A percentile compares a stretch with the other conserved stretches of the same genome.
These are phyloP conservation scores for Ceratitis capitata DNA, from an alignment of 1,140 invertebrate species.

Conservation along the genomic window DNA sequence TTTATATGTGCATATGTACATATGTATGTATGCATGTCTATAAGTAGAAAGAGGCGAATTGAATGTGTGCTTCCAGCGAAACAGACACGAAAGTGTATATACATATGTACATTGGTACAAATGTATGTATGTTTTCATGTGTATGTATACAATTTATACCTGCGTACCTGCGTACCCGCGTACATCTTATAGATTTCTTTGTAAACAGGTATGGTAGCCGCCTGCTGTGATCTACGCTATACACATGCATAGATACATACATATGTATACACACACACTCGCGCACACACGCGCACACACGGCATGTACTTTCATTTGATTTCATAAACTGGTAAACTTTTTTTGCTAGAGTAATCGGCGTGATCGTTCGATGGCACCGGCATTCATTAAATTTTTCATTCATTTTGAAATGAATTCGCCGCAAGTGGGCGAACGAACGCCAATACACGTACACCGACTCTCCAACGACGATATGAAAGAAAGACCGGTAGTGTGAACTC, in stretches of 20 bases:
- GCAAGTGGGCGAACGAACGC: constrained; percentile 25
- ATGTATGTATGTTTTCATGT: background rate
- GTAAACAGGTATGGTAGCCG: background rate
- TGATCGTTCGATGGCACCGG: constrained; percentile 33
- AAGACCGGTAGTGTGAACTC: background rate
- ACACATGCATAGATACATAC: background rate
- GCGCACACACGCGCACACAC: background rate
- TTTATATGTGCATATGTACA: background rate
- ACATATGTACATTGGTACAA: background rate
- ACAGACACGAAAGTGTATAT: background rate
- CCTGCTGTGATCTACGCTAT: background rate
- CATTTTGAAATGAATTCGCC: constrained; percentile 23
- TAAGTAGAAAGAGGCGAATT: background rate
- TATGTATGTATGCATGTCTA: background rate
- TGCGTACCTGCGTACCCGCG: background rate
- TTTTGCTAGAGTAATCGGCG: background rate
- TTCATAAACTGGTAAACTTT: constrained; percentile 26
- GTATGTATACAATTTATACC: background rate
- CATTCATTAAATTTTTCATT: constrained; percentile 38
- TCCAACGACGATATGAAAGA: background rate
- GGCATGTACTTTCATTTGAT: constrained; percentile 30
- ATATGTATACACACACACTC: background rate
- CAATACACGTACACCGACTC: background rate
- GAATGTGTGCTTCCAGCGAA: constrained; percentile 2
- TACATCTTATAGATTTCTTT: background rate